Evolutionary conservation across 2,888 invertebrate genomes (phyloP), one percentile per base, ranked within the genome.

Genomic region (Nomada flava): DNA sequence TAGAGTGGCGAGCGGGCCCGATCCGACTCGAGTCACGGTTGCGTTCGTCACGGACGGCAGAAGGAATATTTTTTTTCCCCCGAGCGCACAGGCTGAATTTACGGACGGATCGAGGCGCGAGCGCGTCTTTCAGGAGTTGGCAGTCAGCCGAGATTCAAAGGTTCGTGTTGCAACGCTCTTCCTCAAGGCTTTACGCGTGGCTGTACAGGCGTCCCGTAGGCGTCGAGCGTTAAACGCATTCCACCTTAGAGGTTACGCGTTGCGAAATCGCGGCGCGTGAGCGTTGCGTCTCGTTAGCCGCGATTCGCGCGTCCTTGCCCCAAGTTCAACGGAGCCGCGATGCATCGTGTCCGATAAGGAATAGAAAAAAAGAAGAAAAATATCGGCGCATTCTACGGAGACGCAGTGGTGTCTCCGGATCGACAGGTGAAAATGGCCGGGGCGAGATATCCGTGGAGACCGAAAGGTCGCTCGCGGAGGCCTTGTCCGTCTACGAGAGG

Each of bases 171-270:
- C 92, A 93, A 93, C 90, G 91, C 81, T 93, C 92, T 92, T 93
- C 93, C 90, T 92, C 93, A 93, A 93, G 93, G 93, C 91, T 90
- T 90, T 90, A 89, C 91, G 89, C 90, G 90, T 87, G 88, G 86
- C 88, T 84, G 62, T 88, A 89, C 91, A 92, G 92, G 92, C 92
- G 93, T 93, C 93, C 92, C 92, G 93, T 93, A 93, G 93, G 93
- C 93, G 93, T 93, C 87, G 89, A 92, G 91, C 92, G 93, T 93
- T 93, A 93, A 93, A 93, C 93, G 93, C 93, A 93, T 93, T 93
- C 93, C 93, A 92, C 85, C 92, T 92, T 91, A 93, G 93, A 93
- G 93, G 93, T 92, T 93, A 91, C 88, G 88, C 86, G 89, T 92
- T 92, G 91, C 92, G 91, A 92, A 92, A 93, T 80, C 87, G 85